Evolutionary conservation across 2,113 vertebrate genomes (phyloP).

Genomic region (Promerops cafer): DNA sequence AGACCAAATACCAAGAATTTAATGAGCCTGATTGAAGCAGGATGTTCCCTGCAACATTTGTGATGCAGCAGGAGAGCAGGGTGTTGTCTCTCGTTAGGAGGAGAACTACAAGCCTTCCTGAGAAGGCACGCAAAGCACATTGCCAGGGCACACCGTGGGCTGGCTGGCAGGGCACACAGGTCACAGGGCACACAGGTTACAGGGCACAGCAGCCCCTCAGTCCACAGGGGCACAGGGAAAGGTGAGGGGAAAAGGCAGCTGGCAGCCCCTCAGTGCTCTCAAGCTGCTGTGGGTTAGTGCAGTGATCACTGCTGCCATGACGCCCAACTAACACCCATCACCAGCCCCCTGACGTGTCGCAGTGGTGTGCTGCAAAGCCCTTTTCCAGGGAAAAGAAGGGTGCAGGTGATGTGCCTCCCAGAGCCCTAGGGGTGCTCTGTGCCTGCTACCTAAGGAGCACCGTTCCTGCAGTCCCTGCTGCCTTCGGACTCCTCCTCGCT

Average conservation of each 20-base stretch:
- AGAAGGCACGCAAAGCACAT: not conserved
- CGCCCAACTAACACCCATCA: not conserved
- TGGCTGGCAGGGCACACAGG: not conserved
- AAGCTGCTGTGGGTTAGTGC: not conserved
- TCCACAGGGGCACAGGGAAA: not conserved
- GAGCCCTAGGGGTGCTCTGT: not conserved
- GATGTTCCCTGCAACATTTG: not conserved
- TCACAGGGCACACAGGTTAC: not conserved
- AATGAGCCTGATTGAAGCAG: not conserved
- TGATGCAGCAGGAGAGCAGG: not conserved
- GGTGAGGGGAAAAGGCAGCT: not conserved
- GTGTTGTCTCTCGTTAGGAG: not conserved
- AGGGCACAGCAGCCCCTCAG: not conserved
- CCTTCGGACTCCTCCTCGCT: not conserved
- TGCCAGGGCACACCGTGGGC: not conserved
- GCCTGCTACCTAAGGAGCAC: not conserved
- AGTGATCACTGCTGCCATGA: not conserved
- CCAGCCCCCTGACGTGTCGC: not conserved
- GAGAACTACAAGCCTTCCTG: not conserved
- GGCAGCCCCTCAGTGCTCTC: not conserved
- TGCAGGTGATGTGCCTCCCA: not conserved
- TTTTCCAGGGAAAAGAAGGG: not conserved
- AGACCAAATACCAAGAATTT: not conserved
- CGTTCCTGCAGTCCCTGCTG: not conserved
- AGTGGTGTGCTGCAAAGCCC: not conserved